These are phyloP conservation scores for Platygyra sinensis DNA, from an alignment of 64 coral and sea anemone species.

Conservation along the genomic window DNA sequence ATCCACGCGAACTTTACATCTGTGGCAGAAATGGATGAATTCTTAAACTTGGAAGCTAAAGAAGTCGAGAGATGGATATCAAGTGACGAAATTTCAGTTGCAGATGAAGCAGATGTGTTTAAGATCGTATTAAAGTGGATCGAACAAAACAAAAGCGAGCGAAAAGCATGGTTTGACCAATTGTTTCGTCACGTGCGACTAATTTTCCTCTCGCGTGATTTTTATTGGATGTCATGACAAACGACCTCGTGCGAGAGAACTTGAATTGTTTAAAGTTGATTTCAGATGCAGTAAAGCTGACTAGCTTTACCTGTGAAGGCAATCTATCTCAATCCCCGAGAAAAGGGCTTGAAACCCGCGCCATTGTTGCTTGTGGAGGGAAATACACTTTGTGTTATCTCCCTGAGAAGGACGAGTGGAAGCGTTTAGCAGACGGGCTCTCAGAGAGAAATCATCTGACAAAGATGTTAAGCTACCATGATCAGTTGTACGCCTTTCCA, in stretches of 20 bases:
- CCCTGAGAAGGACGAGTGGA: neutral
- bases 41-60: neutral
- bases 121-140: conserved; percentile 1
- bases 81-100: neutral
- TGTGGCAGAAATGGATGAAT: neutral
- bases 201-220: neutral
- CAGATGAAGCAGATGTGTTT: neutral
- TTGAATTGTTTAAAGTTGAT: neutral
- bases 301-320: neutral
- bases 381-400: neutral
- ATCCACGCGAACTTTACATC: neutral
- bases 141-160: neutral
- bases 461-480: neutral
- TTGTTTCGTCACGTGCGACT: neutral
- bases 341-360: neutral
- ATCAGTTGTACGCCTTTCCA: neutral
- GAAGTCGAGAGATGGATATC: neutral
- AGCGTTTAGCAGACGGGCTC: neutral
- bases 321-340: neutral
- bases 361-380: neutral
- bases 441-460: neutral
- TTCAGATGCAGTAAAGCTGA: neutral
- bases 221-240: neutral
- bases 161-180: neutral
- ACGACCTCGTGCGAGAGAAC: neutral